Percentiles rank a stretch among this genome's conserved stretches.
phyloP scores from a whole-genome alignment of 2,113 vertebrate genomes.

The Climacteris rufus region DNA sequence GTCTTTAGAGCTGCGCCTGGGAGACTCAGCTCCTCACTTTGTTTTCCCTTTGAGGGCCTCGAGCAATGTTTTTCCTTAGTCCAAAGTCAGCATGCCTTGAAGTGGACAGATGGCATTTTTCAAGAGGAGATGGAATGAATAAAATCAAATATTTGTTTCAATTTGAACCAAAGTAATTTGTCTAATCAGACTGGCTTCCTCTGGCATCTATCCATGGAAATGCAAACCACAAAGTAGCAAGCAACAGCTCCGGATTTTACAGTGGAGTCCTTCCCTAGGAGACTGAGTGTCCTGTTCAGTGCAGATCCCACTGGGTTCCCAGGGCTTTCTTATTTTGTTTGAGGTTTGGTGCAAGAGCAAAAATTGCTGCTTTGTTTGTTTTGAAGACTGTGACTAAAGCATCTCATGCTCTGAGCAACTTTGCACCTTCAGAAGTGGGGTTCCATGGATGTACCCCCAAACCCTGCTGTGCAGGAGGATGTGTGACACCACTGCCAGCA shows the following conservation, averaged over 20 bases:
- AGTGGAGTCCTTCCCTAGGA: too few species aligned
- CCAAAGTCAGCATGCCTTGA: background rate
- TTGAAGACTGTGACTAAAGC: background rate
- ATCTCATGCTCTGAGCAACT: background rate
- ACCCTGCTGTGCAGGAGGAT: background rate
- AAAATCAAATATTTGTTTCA: background rate
- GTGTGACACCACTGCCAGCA: background rate
- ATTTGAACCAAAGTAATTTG: background rate
- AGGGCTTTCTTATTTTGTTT: background rate
- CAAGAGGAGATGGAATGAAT: background rate
- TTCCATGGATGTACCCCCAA: background rate
- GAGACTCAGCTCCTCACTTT: background rate
- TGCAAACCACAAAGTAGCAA: background rate
- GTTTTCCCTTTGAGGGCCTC: background rate
- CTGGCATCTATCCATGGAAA: background rate
- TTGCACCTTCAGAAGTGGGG: background rate
- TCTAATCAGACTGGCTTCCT: background rate
- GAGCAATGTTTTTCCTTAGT: background rate
- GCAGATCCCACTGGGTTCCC: background rate
- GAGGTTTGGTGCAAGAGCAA: background rate
- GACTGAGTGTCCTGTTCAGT: background rate
- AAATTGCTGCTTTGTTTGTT: background rate
- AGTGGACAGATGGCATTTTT: background rate
- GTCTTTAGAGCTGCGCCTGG: background rate
- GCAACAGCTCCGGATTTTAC: background rate